Evolutionary conservation across 2,797 vertebrate genomes (phyloP).

Genomic region (Lutjanus argentimaculatus): DNA sequence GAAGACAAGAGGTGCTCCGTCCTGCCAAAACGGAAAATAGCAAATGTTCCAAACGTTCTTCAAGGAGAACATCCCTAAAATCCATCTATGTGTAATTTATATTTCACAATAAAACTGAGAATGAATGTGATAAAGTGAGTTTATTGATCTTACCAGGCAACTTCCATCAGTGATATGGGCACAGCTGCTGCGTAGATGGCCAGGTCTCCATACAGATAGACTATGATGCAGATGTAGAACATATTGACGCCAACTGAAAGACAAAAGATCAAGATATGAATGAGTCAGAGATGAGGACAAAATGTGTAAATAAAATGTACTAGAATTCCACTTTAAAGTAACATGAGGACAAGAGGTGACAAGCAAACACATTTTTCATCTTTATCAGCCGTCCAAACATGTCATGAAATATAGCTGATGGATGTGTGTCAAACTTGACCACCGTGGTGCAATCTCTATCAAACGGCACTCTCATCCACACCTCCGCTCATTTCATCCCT

Average conservation of each 20-base stretch:
- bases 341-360: constrained; percentile 2
- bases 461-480: constrained; percentile 31
- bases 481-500: constrained; percentile 28
- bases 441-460: constrained; percentile 27
- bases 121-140: background rate
- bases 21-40: constrained; percentile 19
- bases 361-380: constrained; percentile 54
- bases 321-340: background rate
- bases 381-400: constrained; percentile 40
- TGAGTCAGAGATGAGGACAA: background rate
- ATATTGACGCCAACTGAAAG: constrained; percentile 95
- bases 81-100: background rate
- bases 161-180: constrained; percentile 96
- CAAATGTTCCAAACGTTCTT: constrained; percentile 24
- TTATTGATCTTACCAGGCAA: constrained; percentile 92
- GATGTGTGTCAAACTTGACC: constrained; percentile 35
- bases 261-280: constrained; percentile 30
- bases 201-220: constrained; percentile 98
- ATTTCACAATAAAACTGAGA: constrained; percentile 21
- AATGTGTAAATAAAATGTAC: background rate
- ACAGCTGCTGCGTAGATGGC: constrained; percentile 98
- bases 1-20: constrained; percentile 1
- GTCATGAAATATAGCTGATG: constrained; percentile 36
- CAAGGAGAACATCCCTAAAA: background rate
- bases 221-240: constrained; percentile 98